These are phyloP conservation scores for Quadroppia sp. DNA, from an alignment of 2,888 invertebrate species.

Conservation along the genomic window DNA sequence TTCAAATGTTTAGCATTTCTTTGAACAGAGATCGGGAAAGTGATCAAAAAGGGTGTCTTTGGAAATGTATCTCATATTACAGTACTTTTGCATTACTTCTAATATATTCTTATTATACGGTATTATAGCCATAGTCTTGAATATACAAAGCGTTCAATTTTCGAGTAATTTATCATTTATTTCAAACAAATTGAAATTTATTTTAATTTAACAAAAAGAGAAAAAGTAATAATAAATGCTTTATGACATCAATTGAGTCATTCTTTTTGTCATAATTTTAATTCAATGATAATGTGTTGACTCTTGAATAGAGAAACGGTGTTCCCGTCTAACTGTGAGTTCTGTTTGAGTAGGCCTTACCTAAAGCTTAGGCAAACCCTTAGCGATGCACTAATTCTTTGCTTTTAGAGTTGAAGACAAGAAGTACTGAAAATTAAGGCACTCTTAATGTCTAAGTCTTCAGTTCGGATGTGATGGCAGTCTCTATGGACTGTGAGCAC, in stretches of 20 bases:
- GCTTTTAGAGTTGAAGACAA: neutral
- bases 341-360: neutral
- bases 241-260: neutral
- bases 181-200: neutral
- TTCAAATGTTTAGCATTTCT: no score
- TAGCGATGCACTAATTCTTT: neutral
- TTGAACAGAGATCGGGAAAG: no score
- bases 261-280: neutral
- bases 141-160: neutral
- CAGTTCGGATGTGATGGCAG: neutral
- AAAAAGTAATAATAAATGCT: conserved; percentile 11
- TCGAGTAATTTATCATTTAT: conserved; percentile 5
- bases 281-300: neutral
- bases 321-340: neutral
- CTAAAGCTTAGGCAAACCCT: conserved; percentile 1
- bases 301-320: neutral
- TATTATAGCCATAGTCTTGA: no score
- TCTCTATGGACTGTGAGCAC: neutral
- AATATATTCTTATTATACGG: no score
- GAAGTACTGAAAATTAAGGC: conserved; percentile 14
- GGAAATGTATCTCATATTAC: conserved; percentile 17
- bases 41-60: no score
- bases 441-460: neutral
- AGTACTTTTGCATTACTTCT: no score
- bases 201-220: conserved; percentile 11